A percentile compares a stretch with the other conserved stretches of the same genome.
Conservation (phyloP, 2,888 invertebrate genomes). For the Acronicta alni region DNA sequence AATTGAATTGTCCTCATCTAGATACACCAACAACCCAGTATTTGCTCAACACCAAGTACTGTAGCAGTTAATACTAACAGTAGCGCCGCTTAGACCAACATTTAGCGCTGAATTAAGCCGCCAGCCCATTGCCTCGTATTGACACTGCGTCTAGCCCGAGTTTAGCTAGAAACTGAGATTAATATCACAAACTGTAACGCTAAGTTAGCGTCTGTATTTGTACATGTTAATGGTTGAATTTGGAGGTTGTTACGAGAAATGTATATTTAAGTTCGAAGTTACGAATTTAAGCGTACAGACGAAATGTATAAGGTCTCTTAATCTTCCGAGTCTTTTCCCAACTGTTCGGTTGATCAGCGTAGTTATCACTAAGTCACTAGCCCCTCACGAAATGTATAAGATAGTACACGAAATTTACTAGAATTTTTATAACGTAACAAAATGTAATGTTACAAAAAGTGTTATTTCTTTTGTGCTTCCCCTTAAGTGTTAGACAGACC, state of each 20-base stretch:
- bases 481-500: no score
- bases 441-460: no score
- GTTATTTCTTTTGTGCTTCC: no score
- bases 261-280: neutral
- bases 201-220: conserved; percentile 39
- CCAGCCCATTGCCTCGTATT: conserved; percentile 37
- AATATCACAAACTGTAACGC: conserved; percentile 39
- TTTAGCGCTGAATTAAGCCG: conserved; percentile 33
- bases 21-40: conserved; percentile 9
- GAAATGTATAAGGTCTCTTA: no score
- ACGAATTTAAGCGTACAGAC: neutral
- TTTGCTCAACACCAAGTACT: conserved; percentile 27
- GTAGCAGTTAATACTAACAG: conserved; percentile 21
- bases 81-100: conserved; percentile 30
- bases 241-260: neutral
- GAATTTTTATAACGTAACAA: no score
- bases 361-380: no score
- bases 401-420: no score
- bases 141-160: conserved; percentile 45
- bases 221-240: conserved; percentile 33
- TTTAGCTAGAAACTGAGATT: conserved; percentile 34
- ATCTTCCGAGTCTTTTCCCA: no score
- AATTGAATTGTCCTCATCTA: conserved; percentile 12
- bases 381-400: no score
- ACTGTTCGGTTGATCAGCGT: no score